Base-by-base conservation (phyloP, 2,113 vertebrate species). In the Dromaius novaehollandiae region DNA sequence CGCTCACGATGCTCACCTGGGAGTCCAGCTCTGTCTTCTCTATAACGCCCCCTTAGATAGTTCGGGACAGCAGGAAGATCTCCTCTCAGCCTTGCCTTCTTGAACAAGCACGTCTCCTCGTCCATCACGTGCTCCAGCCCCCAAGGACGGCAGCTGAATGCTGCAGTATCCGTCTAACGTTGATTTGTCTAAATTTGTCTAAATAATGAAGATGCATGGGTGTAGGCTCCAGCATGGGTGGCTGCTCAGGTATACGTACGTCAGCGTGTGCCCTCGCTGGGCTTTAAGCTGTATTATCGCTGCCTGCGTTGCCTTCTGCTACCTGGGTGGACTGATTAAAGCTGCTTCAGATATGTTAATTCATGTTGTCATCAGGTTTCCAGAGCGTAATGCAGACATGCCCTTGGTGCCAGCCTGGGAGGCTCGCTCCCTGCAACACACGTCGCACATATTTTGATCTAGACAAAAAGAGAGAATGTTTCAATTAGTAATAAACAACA, bases 401-500 rank as follows among this genome's bases (percentile, higher is more conserved):
- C 48, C 91, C 84, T 66, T 81, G 42, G 76, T 86, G 88, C 68
- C 86, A 70, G 74, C 1, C 3, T 53, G 88, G 88, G 80, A 76
- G 68, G 82, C 1, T 58, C 64, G 73, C n/a, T 88, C 66, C 79
- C 71, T 0, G 1, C 82, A 46, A 60, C 0, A 1, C 73, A 63
- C 86, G 84, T 75, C 64, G 7, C 60, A 4, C 91, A 66, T 63
- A 87, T 86, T 95, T 93, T 90, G 60, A 89, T 84, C 74, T 36
- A 75, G 87, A 79, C 81, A 79, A 88, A 87, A 55, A 81, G 76
- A 91, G 40, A 25, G 91, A 90, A 73, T 44, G 78, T 69, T 94
- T 93, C 82, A 82, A 73, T 96, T 95, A 82, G 85, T 53, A 71
- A 90, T 78, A 96, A 95, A 89, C 81, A 96, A 55, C 93, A 89